These are phyloP conservation scores for Drosophila birchii DNA, from an alignment of 2,888 invertebrate genomes.

Conservation along the genomic window DNA sequence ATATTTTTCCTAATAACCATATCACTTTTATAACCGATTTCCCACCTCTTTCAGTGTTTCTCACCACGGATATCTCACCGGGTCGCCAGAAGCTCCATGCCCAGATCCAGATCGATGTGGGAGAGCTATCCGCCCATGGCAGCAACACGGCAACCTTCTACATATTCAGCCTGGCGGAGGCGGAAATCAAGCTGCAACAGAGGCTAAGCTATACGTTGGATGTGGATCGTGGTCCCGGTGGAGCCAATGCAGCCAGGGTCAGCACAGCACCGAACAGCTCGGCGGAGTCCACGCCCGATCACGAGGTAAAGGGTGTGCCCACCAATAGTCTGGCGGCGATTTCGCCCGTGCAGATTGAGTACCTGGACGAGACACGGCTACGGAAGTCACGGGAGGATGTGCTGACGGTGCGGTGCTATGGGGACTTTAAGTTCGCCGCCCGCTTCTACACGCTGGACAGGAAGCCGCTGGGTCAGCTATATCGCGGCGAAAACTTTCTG, in stretches of 20 bases:
- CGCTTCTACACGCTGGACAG: slow-evolving; percentile 84
- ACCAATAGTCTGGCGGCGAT: slow-evolving; percentile 58
- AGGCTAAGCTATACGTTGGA: slow-evolving; percentile 83
- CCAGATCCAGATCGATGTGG: slow-evolving; percentile 84
- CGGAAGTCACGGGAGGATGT: slow-evolving; percentile 83
- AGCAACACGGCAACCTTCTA: slow-evolving; percentile 82
- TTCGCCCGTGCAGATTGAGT: slow-evolving; percentile 83
- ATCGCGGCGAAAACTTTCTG: slow-evolving; percentile 84
- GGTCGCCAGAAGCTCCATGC: slow-evolving; percentile 86
- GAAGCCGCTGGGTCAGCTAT: slow-evolving; percentile 80
- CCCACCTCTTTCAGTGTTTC: slow-evolving; percentile 85
- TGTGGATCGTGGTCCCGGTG: slow-evolving; percentile 62
- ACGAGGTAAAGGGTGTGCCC: slow-evolving; percentile 56
- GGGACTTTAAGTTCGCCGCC: slow-evolving; percentile 83
- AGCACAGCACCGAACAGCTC: slow-evolving; percentile 67
- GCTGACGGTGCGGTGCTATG: slow-evolving; percentile 78
- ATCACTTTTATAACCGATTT: too few relatives aligned
- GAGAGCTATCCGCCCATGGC: slow-evolving; percentile 82
- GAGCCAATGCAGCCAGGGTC: slow-evolving; percentile 23
- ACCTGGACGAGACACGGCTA: slow-evolving; percentile 81
- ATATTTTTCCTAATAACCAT: too few relatives aligned
- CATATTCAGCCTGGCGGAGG: slow-evolving; percentile 83
- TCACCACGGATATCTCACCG: slow-evolving; percentile 85
- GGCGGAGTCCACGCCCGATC: slow-evolving; percentile 82
- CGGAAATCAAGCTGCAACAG: slow-evolving; percentile 82